A percentile compares a stretch with the other conserved stretches of the same genome.
These are phyloP conservation scores for Thecophora atra DNA, from an alignment of 2,888 invertebrate species.

Conservation along the genomic window DNA sequence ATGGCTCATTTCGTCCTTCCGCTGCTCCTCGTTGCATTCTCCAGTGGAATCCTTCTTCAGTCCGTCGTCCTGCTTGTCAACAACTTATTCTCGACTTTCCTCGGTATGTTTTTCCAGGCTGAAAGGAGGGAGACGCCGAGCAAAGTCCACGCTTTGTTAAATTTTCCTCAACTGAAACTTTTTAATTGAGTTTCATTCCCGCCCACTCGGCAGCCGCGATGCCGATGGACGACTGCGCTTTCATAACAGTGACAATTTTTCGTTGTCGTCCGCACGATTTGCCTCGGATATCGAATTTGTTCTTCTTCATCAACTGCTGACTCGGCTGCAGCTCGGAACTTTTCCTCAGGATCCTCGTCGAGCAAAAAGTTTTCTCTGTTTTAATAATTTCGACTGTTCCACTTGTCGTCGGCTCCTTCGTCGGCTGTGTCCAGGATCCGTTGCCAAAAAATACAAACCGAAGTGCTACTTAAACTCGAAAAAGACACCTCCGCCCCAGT, in stretches of 20 bases:
- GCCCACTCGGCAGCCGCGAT: background rate
- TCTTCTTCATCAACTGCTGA: background rate
- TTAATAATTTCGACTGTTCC: conserved; percentile 1
- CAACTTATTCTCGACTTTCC: conserved; percentile 2
- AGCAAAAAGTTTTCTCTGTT: no score
- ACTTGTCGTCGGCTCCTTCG: background rate
- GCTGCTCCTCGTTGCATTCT: background rate
- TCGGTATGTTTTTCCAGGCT: background rate
- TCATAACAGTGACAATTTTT: conserved; percentile 30
- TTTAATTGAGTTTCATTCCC: conserved; percentile 32
- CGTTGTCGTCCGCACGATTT: conserved; percentile 11
- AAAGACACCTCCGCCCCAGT: background rate
- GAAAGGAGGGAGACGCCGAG: background rate
- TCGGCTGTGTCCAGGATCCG: background rate
- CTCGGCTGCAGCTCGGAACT: no score
- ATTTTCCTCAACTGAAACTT: conserved; percentile 24
- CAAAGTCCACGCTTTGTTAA: conserved; percentile 14
- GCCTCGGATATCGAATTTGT: conserved; percentile 30
- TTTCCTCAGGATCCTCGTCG: no score
- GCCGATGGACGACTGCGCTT: background rate
- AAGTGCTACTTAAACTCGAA: background rate
- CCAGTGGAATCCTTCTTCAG: background rate
- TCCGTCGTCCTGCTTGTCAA: background rate
- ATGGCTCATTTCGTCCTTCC: background rate
- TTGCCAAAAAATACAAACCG: background rate